Conservation (phyloP, 1,140 invertebrate genomes). For the Schlechtendalia chinensis region DNA sequence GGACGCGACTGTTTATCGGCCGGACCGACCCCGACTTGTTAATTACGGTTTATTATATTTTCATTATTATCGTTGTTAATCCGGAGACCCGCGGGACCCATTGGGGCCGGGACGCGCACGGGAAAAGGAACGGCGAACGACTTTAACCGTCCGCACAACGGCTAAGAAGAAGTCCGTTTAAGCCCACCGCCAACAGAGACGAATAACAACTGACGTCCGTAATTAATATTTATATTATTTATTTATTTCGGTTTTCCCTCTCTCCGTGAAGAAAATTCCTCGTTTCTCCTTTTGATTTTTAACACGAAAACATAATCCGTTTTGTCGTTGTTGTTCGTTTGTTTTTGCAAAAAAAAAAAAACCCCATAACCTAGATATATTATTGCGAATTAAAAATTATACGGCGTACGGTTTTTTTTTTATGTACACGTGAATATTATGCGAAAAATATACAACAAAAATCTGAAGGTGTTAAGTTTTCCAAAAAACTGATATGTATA, state of each 20-base stretch:
- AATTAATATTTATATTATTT: constrained; percentile 3
- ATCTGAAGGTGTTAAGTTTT: too few species aligned
- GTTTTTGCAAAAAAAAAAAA: constrained; percentile 1
- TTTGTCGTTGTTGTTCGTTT: constrained; percentile 1
- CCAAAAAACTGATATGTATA: too few species aligned
- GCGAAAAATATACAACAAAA: too few species aligned
- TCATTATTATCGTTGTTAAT: constrained; percentile 48
- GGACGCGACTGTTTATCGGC: constrained; percentile 39
- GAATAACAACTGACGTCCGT: constrained; percentile 16
- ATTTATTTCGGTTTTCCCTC: neutral
- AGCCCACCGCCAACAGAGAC: constrained; percentile 1
- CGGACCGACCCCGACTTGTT: constrained; percentile 38
- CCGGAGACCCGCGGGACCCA: constrained; percentile 19
- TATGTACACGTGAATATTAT: too few species aligned
- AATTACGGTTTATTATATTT: constrained; percentile 49
- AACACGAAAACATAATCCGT: neutral
- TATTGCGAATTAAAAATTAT: constrained; percentile 34
- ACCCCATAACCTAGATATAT: constrained; percentile 1
- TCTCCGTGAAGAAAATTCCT: neutral
- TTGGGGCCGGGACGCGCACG: neutral
- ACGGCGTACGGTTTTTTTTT: too few species aligned
- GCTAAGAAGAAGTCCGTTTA: constrained; percentile 3
- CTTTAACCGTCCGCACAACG: constrained; percentile 17
- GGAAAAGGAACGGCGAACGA: constrained; percentile 1
- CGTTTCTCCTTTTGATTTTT: neutral